Base-by-base conservation (phyloP, 1,140 invertebrate genomes). In the Tetramorium simillimum region DNA sequence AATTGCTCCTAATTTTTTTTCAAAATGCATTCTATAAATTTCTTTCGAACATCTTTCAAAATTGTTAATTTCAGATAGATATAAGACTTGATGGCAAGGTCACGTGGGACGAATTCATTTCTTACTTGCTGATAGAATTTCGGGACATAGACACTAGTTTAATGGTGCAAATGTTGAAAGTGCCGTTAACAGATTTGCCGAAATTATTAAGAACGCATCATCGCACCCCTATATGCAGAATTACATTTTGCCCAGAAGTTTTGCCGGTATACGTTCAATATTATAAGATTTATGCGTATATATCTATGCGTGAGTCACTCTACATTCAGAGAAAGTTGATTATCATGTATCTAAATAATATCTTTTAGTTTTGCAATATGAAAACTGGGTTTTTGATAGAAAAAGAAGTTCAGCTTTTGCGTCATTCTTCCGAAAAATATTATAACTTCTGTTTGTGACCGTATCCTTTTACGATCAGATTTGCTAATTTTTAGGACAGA, bases 21-120 rank as follows among this genome's bases (percentile, higher is more conserved):
- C 10, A 60, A 24, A 33, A 33, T 62, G 1, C 5, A 6, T 62
- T 33, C 14, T 28, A 21, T 16, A 21, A 24, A 14, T 60, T 60
- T 24, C 18, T 18, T 37, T 14, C 21, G 14, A 24, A 46, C 6
- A 0, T 7, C 5, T 67, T 43, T 67, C 10, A 43, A 69, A 65
- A 73, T 16, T 21, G 14, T 9, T 62, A 40, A 75, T 88, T 89
- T 18, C 67, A 93, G 92, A 92, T 94, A 46, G 89, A 94, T 53
- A 75, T 85, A 0, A 96, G 91, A 72, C 92, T 96, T 51, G 95
- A 96, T 86, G 96, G 96, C 21, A 94, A 95, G 73, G 95, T 97
- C 18, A 96, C 96, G 18, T 97, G 97, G 97, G 95, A 97, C 89
- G 96, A 97, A 92, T 95, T 97, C 84, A 95, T 97, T 7, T 97